Evolutionary conservation across 2,113 vertebrate species (phyloP).

Genomic region (Thinocorus orbignyianus): DNA sequence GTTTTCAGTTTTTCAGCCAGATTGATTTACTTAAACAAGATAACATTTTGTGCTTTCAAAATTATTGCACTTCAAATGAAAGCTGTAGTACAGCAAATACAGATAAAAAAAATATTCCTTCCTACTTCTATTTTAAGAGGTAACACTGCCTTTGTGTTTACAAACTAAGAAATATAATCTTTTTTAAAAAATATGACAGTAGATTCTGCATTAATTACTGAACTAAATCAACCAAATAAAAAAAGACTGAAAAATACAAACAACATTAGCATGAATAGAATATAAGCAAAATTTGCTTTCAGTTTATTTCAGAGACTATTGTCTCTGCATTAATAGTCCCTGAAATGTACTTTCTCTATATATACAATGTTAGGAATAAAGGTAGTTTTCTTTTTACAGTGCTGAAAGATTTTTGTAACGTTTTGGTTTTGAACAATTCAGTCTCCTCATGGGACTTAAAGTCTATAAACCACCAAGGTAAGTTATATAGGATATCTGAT

Average conservation of each 20-base stretch:
- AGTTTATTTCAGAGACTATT: not conserved
- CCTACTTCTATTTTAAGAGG: not conserved
- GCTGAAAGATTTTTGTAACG: not conserved
- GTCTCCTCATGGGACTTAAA: not conserved
- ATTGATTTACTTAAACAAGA: not conserved
- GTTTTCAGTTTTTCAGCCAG: not conserved
- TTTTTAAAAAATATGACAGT: not conserved
- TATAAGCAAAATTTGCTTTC: not conserved
- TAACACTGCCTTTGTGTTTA: not conserved
- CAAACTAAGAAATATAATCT: not conserved
- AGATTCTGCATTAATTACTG: not conserved
- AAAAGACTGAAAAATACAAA: not conserved
- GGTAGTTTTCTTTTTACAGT: not conserved
- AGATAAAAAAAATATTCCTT: not conserved
- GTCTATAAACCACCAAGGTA: not conserved
- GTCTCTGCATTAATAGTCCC: not conserved
- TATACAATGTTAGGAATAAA: not conserved
- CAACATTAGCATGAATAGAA: not conserved
- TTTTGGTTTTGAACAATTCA: not conserved
- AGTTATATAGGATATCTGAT: too few relatives aligned
- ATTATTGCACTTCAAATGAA: not conserved
- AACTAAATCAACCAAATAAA: constrained; percentile 5
- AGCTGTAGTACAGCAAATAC: not conserved
- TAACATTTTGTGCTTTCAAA: not conserved
- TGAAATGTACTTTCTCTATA: not conserved